These are phyloP conservation scores for Melanotaenia duboulayi DNA, from an alignment of 2,113 vertebrate species.

Conservation along the genomic window DNA sequence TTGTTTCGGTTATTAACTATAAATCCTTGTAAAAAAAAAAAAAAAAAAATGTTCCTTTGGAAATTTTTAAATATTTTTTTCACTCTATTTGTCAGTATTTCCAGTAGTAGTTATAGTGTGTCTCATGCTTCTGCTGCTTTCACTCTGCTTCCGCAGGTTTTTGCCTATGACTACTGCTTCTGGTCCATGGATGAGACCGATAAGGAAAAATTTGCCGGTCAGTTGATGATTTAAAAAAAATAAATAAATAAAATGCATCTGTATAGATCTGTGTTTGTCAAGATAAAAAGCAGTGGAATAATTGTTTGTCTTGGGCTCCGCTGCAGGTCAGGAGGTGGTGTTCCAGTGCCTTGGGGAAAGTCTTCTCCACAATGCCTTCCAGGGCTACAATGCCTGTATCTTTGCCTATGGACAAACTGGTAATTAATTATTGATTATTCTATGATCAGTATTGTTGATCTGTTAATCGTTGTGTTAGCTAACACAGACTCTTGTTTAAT, in stretches of 20 bases:
- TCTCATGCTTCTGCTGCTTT: slow-evolving; percentile 14
- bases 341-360: slow-evolving; percentile 98
- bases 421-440: slow-evolving; percentile 53
- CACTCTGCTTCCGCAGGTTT: slow-evolving; percentile 82
- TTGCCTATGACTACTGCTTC: slow-evolving; percentile 98
- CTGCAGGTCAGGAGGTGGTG: slow-evolving; percentile 94
- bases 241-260: too few relatives aligned
- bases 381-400: slow-evolving; percentile 97
- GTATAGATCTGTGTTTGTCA: not conserved
- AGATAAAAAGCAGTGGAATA: not conserved
- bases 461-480: not conserved
- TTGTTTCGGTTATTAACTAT: slow-evolving; percentile 3
- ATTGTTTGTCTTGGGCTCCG: slow-evolving; percentile 28
- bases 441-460: not conserved
- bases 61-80: not conserved
- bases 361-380: slow-evolving; percentile 96
- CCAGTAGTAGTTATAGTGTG: not conserved
- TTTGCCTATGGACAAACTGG: slow-evolving; percentile 99
- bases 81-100: not conserved
- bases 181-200: slow-evolving; percentile 98
- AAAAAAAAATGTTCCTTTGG: not conserved
- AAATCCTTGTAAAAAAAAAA: too few relatives aligned
- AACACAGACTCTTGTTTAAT: not conserved
- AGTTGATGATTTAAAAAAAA: slow-evolving; percentile 1
- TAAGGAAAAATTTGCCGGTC: slow-evolving; percentile 94